Evolutionary conservation across 2,888 invertebrate genomes (phyloP).

Genomic region (Lithodes maja): DNA sequence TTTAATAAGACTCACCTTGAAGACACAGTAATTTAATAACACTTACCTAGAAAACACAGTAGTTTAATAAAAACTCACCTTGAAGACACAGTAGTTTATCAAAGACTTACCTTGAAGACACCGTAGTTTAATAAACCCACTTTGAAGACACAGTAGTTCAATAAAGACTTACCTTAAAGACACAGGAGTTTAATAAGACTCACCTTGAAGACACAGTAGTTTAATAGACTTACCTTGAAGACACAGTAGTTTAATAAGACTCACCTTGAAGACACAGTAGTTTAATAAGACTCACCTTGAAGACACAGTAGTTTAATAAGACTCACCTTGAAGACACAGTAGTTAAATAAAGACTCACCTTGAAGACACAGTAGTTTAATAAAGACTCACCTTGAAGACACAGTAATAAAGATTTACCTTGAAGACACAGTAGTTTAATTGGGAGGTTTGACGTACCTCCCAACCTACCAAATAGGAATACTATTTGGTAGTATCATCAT

Average conservation of each 20-base stretch:
- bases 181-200: constrained; percentile 73
- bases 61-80: constrained; percentile 4
- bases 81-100: not conserved
- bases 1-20: constrained; percentile 75
- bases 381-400: no score
- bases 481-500: no score
- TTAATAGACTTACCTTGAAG: not conserved
- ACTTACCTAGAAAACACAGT: not conserved
- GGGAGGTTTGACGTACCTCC: no score
- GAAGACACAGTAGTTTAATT: no score
- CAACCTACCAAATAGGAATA: no score
- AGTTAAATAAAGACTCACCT: no score
- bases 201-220: not conserved
- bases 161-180: no score
- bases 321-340: no score
- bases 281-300: not conserved
- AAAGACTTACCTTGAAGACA: not conserved
- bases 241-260: constrained; percentile 14
- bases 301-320: not conserved
- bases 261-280: not conserved
- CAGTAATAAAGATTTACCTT: no score
- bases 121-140: no score
- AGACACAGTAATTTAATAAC: not conserved
- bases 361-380: no score
- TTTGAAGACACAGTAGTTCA: no score